Percentiles rank a stretch among this genome's conserved stretches.
Conservation (phyloP, 2,113 vertebrate genomes). For the Phrynosoma platyrhinos region DNA sequence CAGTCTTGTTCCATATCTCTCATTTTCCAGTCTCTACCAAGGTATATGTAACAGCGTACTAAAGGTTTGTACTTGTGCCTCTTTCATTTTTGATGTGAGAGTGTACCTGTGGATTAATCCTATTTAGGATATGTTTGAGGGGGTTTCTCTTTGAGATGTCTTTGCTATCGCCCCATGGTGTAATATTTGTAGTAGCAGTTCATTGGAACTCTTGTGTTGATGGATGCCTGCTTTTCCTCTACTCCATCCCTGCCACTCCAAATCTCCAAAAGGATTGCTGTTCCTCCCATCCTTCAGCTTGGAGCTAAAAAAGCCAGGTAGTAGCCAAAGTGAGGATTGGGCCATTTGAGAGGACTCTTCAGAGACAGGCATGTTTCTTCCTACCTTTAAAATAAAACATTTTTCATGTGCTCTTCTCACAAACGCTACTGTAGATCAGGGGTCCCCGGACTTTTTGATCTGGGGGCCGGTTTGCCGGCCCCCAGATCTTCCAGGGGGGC, state of each 20-base stretch:
- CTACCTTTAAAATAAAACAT: neutral
- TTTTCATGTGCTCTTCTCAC: neutral
- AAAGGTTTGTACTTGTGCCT: slow-evolving; percentile 55
- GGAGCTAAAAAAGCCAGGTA: neutral
- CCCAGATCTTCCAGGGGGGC: too few species aligned
- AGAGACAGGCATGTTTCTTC: neutral
- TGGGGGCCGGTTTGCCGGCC: too few species aligned
- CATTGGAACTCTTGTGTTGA: neutral
- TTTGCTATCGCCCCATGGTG: neutral
- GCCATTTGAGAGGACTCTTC: neutral
- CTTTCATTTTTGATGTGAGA: slow-evolving; percentile 45
- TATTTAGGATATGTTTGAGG: slow-evolving; percentile 46
- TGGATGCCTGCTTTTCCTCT: too few species aligned
- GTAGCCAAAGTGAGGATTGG: neutral
- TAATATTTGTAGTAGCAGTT: too few species aligned
- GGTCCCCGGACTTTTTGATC: too few species aligned
- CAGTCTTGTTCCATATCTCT: slow-evolving; percentile 30
- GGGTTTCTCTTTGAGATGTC: slow-evolving; percentile 40
- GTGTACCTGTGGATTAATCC: neutral
- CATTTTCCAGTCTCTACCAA: slow-evolving; percentile 3
- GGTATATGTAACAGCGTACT: neutral
- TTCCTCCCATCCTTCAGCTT: neutral
- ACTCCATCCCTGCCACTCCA: too few species aligned
- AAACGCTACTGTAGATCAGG: neutral
- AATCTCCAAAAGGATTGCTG: neutral